Evolutionary conservation across 2,113 vertebrate species (phyloP).

Genomic region (Nyctibius bracteatus): DNA sequence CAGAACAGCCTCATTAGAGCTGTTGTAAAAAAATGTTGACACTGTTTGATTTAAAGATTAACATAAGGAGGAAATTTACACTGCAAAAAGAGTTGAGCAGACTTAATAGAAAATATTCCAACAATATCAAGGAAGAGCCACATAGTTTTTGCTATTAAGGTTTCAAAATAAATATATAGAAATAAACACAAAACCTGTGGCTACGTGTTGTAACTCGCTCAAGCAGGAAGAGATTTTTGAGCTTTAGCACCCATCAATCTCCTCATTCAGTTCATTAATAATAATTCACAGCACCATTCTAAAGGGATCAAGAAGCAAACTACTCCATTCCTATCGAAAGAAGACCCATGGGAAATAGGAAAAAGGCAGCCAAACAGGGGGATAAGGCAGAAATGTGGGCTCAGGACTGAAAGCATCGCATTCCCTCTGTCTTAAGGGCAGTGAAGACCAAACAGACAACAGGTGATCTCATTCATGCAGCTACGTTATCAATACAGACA

Average conservation of each 20-base stretch:
- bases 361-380: neutral
- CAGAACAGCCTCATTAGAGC: constrained; percentile 48
- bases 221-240: neutral
- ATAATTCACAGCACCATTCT: neutral
- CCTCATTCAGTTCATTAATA: neutral
- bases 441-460: neutral
- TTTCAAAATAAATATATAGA: neutral
- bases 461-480: neutral
- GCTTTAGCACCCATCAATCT: neutral
- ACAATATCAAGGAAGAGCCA: neutral
- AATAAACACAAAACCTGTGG: neutral
- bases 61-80: neutral
- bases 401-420: neutral
- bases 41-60: constrained; percentile 51
- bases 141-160: neutral
- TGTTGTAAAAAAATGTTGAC: constrained; percentile 20
- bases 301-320: neutral
- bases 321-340: neutral
- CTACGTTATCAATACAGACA: fast-evolving
- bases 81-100: neutral
- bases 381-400: neutral
- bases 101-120: constrained; percentile 1
- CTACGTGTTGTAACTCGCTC: neutral
- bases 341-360: neutral
- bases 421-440: neutral